Evolutionary conservation across 2,888 invertebrate genomes (phyloP), one percentile per base, ranked within the genome.

Genomic region (Mesorhabditis spiculigera): DNA sequence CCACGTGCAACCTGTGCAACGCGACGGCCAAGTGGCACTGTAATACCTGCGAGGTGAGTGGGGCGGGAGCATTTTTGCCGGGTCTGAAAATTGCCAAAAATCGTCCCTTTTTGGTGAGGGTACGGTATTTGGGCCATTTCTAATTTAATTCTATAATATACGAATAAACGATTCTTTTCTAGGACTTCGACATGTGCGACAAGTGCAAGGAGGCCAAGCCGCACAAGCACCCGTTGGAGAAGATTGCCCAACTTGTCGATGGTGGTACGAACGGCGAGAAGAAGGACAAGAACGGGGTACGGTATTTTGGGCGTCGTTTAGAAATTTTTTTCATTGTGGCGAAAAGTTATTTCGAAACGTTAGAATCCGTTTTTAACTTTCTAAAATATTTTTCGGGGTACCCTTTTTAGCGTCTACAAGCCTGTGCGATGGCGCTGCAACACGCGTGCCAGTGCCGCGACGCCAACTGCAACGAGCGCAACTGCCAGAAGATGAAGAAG

Each of bases 401-500:
- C n/a, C n/a, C n/a, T n/a, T 5, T 13, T 16, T 28, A 13, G 16
- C 44, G 5, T 16, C 65, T 4, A 86, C 94, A 95, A 87, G 90
- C 94, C 72, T 95, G 94, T 88, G 94, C 94, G 84, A 91, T 91
- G 83, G 93, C 93, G 66, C 89, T 95, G 90, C 92, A 96, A 83
- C 94, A 98, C 89, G 93, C 96, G 76, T 93, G 95, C 88, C 93
- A 94, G 87, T 95, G 95, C 87, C 91, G 95, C 86, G 95, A 97
- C 89, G 96, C 95, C 78, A 97, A 97, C 89, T 97, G 97, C 88
- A 91, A 95, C 74, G 89, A 95, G 82, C 93, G 94, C 8, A 94
- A 94, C 84, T 97, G 97, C 88, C 92, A 93, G 88, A 95, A 95
- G 90, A 96, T 97, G 96, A 96, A 96, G 88, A 91, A 95, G 69